Base-by-base conservation (phyloP, 2,888 invertebrate species). In the Pedicia rivosa region DNA sequence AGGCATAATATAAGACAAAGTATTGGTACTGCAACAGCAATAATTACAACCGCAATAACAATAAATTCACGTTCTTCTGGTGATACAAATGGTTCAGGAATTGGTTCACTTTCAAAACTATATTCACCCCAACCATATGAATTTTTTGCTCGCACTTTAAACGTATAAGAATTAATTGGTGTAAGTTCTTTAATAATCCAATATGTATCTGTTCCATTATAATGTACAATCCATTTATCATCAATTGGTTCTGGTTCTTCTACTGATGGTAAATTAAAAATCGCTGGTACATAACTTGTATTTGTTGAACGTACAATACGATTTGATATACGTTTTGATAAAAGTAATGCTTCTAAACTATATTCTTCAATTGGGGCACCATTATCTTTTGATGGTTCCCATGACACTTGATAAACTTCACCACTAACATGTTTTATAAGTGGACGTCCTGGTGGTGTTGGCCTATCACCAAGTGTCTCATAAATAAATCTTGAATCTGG, bases 381-480 rank as follows among this genome's bases (percentile, higher is more conserved):
- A 51, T 84, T 79, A 10, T 76, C 72, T 43, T 69, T 69, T 0
- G 88, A 78, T 8, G 79, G 71, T 29, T 74, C 66, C 92, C 92
- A 92, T 50, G 72, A 74, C 0, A 88, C 73, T 50, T 83, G 78
- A 49, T 81, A 76, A 15, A 81, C 68, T 15, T 77, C 74, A 15
- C 74, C 74, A 15, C 75, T 73, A 9, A 86, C 67, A 38, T 75
- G 75, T 40, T 78, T 74, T n/a, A 84, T 70, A 9, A 68, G 64
- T 0, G 90, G 80, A 5, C 68, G 65, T 0, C 83, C 83, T 0
- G 91, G 90, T 2, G 74, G 64, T 28, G 78, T 76, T 1, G 91
- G 92, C 10, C 76, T 69, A 52, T 83, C 83, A 6, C 80, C 82
- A 80, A 78, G 14, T 12, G 90, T 88, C 60, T 79, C 78, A 53